A percentile compares a stretch with the other conserved stretches of the same genome.
phyloP scores from a whole-genome alignment of 2,888 invertebrate species.

The Sipha maydis region DNA sequence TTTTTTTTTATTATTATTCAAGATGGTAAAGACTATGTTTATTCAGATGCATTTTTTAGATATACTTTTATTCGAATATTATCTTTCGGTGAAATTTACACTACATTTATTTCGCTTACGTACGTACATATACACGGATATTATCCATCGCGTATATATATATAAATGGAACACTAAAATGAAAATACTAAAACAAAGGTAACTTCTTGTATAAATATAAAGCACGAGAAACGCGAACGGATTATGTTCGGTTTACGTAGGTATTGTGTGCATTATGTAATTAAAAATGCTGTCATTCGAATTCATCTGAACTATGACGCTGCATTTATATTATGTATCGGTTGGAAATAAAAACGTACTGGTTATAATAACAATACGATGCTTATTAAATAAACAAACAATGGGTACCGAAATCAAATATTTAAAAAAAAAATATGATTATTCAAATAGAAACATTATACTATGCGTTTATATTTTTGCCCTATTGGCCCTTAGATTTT shows the following conservation, averaged over 20 bases:
- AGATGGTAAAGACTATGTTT: background rate
- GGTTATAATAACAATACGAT: background rate
- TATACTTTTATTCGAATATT: background rate
- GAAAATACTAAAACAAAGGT: background rate
- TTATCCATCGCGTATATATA: background rate
- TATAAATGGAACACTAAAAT: background rate
- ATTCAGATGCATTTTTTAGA: too few species aligned
- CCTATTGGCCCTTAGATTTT: background rate
- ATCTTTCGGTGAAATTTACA: background rate
- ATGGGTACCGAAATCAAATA: background rate
- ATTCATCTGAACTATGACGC: background rate
- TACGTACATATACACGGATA: background rate
- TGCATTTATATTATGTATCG: background rate
- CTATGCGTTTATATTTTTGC: background rate
- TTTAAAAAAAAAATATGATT: background rate
- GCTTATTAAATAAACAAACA: background rate
- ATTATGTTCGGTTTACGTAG: background rate
- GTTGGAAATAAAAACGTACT: background rate
- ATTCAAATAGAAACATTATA: background rate
- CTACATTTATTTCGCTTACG: background rate
- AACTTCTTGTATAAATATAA: too few species aligned
- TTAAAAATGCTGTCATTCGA: background rate
- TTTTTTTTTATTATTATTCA: background rate
- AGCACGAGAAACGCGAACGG: background rate
- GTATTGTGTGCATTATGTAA: too few species aligned